Conservation (phyloP, 2,113 vertebrate genomes). For the Typhlomys cinereus region DNA sequence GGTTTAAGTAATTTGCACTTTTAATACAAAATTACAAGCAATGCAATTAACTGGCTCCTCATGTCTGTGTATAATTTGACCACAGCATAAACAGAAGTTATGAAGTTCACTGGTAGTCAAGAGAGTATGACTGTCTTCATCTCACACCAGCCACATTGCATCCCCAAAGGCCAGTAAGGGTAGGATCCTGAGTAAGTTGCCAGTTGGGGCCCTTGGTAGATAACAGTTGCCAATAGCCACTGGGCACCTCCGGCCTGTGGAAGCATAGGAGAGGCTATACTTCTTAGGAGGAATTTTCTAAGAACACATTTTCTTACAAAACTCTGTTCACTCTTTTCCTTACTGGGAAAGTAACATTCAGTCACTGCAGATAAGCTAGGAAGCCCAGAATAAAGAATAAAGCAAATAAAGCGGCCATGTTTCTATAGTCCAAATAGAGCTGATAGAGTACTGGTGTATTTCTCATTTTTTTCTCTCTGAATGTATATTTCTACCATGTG, state of each 20-base stretch:
- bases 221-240: not conserved
- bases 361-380: not conserved
- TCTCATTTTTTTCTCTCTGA: not conserved
- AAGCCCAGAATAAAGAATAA: not conserved
- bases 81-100: not conserved
- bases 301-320: not conserved
- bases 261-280: not conserved
- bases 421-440: not conserved
- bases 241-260: not conserved
- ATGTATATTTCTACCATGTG: not conserved
- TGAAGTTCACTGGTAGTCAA: not conserved
- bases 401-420: not conserved
- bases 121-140: not conserved
- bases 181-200: not conserved
- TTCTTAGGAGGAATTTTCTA: not conserved
- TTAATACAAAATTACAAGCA: constrained; percentile 21
- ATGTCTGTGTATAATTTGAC: not conserved
- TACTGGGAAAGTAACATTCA: not conserved
- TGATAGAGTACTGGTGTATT: not conserved
- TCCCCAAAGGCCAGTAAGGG: not conserved
- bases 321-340: not conserved
- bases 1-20: not conserved
- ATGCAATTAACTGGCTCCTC: not conserved
- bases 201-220: not conserved
- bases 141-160: not conserved